Conservation (phyloP, 2,113 vertebrate genomes). For the Misgurnus mizolepis region DNA sequence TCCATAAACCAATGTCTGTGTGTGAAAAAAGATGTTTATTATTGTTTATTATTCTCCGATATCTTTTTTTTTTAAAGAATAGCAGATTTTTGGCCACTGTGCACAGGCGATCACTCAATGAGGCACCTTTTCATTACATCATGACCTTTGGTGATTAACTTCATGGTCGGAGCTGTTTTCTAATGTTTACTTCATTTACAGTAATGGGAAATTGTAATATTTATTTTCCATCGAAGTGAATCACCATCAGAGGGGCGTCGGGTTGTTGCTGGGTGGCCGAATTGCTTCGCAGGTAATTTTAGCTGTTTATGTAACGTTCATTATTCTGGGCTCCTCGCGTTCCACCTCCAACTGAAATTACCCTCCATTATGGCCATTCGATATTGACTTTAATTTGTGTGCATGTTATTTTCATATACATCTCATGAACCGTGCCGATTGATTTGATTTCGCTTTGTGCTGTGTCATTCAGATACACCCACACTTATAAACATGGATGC, state of each 20-base stretch:
- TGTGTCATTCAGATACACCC: conserved; percentile 46
- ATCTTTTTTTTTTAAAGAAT: neutral
- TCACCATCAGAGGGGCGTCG: neutral
- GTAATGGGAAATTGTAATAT: conserved; percentile 16
- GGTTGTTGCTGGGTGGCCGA: conserved; percentile 27
- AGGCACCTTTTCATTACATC: conserved; percentile 12
- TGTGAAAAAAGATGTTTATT: neutral
- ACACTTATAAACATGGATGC: conserved; percentile 24
- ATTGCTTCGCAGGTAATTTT: conserved; percentile 38
- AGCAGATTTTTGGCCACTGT: neutral
- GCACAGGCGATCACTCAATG: neutral
- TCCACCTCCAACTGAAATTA: conserved; percentile 37
- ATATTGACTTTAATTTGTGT: conserved; percentile 49
- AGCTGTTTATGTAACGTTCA: conserved; percentile 32
- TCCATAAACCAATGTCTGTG: neutral
- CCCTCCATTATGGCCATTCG: conserved; percentile 31
- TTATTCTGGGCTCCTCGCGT: conserved; percentile 1
- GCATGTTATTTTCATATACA: conserved; percentile 46
- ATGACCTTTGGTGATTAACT: neutral
- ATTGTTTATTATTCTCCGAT: too few species aligned
- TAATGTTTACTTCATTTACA: conserved; percentile 27
- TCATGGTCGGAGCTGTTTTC: neutral
- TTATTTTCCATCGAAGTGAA: conserved; percentile 18
- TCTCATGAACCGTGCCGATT: conserved; percentile 51
- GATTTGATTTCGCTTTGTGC: conserved; percentile 56